Base-by-base conservation (phyloP, 2,797 vertebrate genomes). In the Pangasius larnaudii region DNA sequence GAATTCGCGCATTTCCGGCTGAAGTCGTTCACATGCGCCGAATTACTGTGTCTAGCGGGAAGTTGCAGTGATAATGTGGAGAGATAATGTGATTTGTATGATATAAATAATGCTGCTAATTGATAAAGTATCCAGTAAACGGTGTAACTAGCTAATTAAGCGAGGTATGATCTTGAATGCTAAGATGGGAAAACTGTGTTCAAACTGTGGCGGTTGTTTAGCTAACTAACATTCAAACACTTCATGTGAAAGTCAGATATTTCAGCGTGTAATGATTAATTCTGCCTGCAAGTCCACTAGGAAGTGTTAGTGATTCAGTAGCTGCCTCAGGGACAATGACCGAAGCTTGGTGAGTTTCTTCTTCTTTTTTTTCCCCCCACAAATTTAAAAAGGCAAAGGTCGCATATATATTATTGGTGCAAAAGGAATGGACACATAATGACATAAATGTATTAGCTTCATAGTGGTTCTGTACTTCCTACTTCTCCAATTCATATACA, bases 311-410 rank as follows among this genome's bases (percentile, higher is more conserved):
- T 42, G 72, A 51, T 42, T 81, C 8, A 1, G 6, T 22, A 59
- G 14, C 39, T 65, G 11, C 14, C 16, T 24, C 65, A 69, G 24
- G 7, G 61, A 89, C 36, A 51, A 96, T 96, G 96, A 92, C 95
- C 71, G 95, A 96, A 51, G 67, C 86, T 27, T 93, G 94, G 96
- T 96, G 92, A 95, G 95, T 88, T 86, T 74, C 65, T 30, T 0
- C 4, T 10, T 36, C 46, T 19, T 5, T 18, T 61, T 0, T 33
- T 16, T 36, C 33, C 33, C 5, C 36, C 14, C 18, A 36, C 0
- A 7, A 36, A 18, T 19, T 69, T 18, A 69, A 69, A 7, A 16
- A 61, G 59, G 59, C 24, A 2, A 61, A 61, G 59, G 22, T 61
- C 30, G 63, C 46, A 46, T 46, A 9, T 46, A 46, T 46, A 46